A percentile compares a stretch with the other conserved stretches of the same genome.
phyloP scores from a whole-genome alignment of 2,113 vertebrate species.

The Grammomys surdaster region DNA sequence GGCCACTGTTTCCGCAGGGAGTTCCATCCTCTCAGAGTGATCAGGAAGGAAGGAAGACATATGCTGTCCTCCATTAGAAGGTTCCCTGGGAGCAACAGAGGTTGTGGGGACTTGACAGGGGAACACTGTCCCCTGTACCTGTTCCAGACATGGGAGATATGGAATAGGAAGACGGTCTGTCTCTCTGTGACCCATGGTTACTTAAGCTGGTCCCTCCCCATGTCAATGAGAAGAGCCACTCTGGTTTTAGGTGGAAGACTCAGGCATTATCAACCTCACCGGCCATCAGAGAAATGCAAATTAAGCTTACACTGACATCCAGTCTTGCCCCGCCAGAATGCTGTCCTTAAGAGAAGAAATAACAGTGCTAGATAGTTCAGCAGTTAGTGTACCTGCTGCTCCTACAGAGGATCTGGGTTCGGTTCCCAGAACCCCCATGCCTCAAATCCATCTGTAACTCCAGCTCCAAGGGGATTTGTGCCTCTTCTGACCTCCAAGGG shows the following conservation, averaged over 20 bases:
- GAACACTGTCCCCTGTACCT: neutral
- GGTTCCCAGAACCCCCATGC: neutral
- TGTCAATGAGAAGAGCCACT: neutral
- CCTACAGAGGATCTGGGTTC: neutral
- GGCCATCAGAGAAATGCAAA: neutral
- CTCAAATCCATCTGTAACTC: neutral
- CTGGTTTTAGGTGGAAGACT: neutral
- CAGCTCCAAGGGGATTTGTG: neutral
- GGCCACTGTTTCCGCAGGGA: fast-evolving
- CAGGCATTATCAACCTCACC: neutral
- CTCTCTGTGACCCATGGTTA: neutral
- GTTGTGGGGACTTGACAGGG: neutral
- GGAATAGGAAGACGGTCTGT: too few relatives aligned
- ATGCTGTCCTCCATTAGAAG: neutral
- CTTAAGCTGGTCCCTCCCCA: neutral
- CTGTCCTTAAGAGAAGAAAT: neutral
- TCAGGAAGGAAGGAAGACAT: neutral
- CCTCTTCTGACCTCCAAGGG: neutral
- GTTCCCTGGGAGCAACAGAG: neutral
- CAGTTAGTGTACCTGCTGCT: neutral
- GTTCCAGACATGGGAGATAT: neutral
- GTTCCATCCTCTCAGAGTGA: fast-evolving
- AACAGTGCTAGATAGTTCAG: neutral
- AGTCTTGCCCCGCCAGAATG: neutral
- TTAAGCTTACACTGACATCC: neutral